phyloP scores from a whole-genome alignment of 2,888 invertebrate genomes.

The Agrotis exclamationis region DNA sequence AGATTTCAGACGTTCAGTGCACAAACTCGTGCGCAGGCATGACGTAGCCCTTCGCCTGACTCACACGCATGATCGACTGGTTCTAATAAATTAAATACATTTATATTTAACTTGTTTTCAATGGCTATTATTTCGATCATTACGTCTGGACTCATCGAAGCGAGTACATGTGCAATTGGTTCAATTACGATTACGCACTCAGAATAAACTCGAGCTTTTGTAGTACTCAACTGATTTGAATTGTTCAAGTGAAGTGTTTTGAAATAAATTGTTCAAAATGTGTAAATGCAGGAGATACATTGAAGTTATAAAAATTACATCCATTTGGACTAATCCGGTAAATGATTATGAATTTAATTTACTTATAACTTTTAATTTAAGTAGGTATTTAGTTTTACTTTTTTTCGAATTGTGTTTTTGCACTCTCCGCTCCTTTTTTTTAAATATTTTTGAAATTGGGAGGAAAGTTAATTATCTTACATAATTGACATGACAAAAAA shows the following conservation, averaged over 20 bases:
- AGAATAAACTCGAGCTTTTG: conserved; percentile 13
- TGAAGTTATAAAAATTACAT: conserved; percentile 66
- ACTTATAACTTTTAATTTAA: too few species aligned
- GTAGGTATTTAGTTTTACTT: too few species aligned
- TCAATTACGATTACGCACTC: conserved; percentile 33
- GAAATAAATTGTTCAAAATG: conserved; percentile 59
- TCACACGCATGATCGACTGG: conserved; percentile 56
- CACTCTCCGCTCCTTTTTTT: background rate
- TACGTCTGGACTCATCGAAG: conserved; percentile 68
- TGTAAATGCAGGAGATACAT: conserved; percentile 69
- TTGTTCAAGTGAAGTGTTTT: conserved; percentile 49
- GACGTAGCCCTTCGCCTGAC: conserved; percentile 53
- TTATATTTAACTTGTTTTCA: conserved; percentile 76
- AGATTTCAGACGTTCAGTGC: conserved; percentile 22
- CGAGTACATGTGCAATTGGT: conserved; percentile 67
- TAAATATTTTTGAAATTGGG: background rate
- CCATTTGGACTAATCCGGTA: conserved; percentile 65
- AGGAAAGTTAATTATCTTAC: background rate
- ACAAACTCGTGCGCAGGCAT: conserved; percentile 38
- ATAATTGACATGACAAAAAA: conserved; percentile 26
- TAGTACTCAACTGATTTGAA: conserved; percentile 17
- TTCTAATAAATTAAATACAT: conserved; percentile 71
- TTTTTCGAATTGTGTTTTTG: background rate
- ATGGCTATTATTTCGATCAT: conserved; percentile 71
- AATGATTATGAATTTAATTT: conserved; percentile 5